Evolutionary conservation across 2,113 vertebrate species (phyloP).

Genomic region (Gambusia holbrooki): DNA sequence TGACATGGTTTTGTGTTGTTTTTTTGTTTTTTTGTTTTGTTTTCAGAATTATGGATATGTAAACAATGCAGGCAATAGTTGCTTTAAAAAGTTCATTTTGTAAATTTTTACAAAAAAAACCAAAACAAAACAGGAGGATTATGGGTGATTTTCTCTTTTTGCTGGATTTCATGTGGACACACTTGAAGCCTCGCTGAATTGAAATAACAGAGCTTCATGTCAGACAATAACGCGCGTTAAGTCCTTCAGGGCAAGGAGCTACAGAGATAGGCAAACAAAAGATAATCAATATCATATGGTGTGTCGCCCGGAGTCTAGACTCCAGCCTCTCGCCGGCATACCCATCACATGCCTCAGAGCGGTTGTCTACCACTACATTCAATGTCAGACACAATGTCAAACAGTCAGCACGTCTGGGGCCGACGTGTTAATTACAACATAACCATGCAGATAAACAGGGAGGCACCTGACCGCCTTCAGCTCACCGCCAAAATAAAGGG

Average conservation of each 20-base stretch:
- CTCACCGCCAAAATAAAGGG: not conserved
- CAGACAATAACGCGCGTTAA: conserved; percentile 72
- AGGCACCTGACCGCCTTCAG: conserved; percentile 35
- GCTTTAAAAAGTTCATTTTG: not conserved
- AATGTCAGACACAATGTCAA: conserved; percentile 80
- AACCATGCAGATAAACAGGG: conserved; percentile 37
- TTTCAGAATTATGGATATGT: not conserved
- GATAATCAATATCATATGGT: conserved; percentile 82
- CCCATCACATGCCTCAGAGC: conserved; percentile 75
- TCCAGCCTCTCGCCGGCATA: conserved; percentile 54
- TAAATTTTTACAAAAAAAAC: not conserved
- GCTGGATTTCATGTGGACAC: conserved; percentile 13
- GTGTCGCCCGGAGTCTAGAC: conserved; percentile 75
- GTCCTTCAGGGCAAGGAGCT: conserved; percentile 77
- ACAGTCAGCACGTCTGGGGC: conserved; percentile 58
- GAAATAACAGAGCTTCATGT: conserved; percentile 68
- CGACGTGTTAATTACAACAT: conserved; percentile 68
- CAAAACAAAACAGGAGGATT: not conserved
- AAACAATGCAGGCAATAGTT: too few species aligned
- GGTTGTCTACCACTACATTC: conserved; percentile 61
- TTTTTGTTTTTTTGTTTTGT: too few species aligned
- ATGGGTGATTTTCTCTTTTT: conserved; percentile 23
- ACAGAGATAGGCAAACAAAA: conserved; percentile 77
- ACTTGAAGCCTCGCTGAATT: conserved; percentile 57
- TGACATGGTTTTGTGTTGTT: not conserved